phyloP scores from a whole-genome alignment of 2,797 vertebrate genomes.

The Mus spretus region DNA sequence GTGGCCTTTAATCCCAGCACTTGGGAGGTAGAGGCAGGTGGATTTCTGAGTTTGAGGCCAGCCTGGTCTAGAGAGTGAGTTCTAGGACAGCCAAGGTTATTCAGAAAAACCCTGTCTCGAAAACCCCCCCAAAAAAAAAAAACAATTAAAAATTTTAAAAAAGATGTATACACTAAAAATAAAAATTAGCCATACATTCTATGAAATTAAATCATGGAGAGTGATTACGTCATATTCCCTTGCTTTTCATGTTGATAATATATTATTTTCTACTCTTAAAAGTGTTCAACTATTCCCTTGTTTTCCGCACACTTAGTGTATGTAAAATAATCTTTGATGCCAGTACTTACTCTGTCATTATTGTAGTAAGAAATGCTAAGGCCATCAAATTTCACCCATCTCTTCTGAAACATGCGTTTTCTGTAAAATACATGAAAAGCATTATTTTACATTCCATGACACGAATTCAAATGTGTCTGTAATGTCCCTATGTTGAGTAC shows the following conservation, averaged over 20 bases:
- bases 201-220: constrained; percentile 10
- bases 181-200: not conserved
- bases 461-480: constrained; percentile 38
- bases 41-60: no score
- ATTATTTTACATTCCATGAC: constrained; percentile 58
- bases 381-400: constrained; percentile 97
- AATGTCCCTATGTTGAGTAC: not conserved
- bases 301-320: not conserved
- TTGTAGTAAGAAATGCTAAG: constrained; percentile 95
- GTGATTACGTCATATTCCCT: not conserved
- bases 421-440: constrained; percentile 87
- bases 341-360: constrained; percentile 94
- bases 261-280: constrained; percentile 39
- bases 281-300: not conserved
- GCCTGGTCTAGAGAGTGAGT: no score
- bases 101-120: no score
- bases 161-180: not conserved
- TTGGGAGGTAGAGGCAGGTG: no score
- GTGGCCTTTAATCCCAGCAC: no score
- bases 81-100: no score
- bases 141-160: no score
- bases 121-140: no score
- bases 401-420: constrained; percentile 95
- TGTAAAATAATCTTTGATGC: constrained; percentile 11
- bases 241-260: constrained; percentile 32